These are phyloP conservation scores for Styela plicata DNA, from an alignment of 23 tunicate species.

Conservation along the genomic window DNA sequence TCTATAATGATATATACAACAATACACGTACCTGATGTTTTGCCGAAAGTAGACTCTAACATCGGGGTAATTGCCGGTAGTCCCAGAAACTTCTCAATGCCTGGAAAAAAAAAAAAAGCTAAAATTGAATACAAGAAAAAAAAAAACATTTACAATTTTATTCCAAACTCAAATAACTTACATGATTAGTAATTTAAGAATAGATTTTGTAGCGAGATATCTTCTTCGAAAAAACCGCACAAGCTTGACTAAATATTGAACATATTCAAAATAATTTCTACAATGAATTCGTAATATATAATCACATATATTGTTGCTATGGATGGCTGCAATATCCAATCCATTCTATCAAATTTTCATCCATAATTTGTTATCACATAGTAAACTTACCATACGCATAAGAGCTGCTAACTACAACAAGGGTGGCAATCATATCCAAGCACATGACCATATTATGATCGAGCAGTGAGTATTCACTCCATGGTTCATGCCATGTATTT, in stretches of 20 bases:
- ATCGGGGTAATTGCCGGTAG: background rate
- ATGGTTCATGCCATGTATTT: conserved; percentile 60
- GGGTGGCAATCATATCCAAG: conserved; percentile 42
- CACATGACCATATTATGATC: conserved; percentile 53
- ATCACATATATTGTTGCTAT: too few relatives aligned
- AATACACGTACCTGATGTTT: conserved; percentile 3
- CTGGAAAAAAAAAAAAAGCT: background rate
- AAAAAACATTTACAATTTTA: too few relatives aligned
- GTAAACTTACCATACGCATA: conserved; percentile 67
- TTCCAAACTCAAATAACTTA: too few relatives aligned
- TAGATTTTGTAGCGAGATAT: too few relatives aligned
- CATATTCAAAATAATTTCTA: too few relatives aligned
- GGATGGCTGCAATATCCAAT: background rate
- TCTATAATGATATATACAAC: background rate
- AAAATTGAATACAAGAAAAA: too few relatives aligned
- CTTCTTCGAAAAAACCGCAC: too few relatives aligned
- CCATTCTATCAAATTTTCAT: background rate
- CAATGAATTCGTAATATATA: too few relatives aligned
- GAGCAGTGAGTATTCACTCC: conserved; percentile 65
- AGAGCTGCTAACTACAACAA: conserved; percentile 31
- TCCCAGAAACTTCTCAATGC: conserved; percentile 23
- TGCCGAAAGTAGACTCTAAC: background rate
- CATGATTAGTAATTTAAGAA: too few relatives aligned
- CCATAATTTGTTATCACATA: background rate
- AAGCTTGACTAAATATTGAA: too few relatives aligned